Percentiles rank a stretch among this genome's conserved stretches.
phyloP scores from a whole-genome alignment of 1,140 invertebrate genomes.

The Caenorhabditis remanei region DNA sequence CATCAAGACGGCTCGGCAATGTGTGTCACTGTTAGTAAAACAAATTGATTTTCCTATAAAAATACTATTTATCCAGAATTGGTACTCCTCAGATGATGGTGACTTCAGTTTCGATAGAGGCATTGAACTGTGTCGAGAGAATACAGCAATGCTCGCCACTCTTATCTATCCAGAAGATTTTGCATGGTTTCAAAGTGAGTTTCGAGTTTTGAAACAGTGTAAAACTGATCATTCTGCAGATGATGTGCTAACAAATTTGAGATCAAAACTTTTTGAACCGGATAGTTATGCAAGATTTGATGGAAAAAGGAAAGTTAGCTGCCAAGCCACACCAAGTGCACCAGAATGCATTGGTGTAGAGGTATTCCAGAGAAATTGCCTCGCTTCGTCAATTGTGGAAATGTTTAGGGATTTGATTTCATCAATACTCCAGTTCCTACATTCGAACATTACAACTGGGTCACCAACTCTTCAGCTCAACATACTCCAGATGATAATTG shows the following conservation, averaged over 20 bases:
- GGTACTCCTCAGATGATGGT: neutral
- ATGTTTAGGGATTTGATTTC: constrained; percentile 4
- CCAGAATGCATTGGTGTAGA: neutral
- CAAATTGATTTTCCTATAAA: too few relatives aligned
- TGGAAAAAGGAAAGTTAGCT: neutral
- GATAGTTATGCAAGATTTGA: neutral
- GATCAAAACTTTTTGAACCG: neutral
- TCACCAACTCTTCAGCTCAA: neutral
- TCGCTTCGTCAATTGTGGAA: neutral
- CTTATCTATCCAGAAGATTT: neutral
- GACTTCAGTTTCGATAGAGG: neutral
- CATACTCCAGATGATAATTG: neutral
- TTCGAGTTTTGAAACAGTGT: neutral
- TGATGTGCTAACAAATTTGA: too few relatives aligned
- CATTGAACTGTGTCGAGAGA: neutral
- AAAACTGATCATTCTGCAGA: neutral
- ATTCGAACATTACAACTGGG: neutral
- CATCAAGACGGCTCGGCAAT: neutral
- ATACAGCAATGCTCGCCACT: neutral
- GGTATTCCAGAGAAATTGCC: neutral
- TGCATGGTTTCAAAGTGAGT: neutral
- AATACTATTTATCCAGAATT: too few relatives aligned
- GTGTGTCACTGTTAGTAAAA: neutral
- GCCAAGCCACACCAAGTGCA: neutral
- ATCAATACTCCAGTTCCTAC: neutral